These are phyloP conservation scores for Pollimyrus isidori DNA, from an alignment of 2,113 vertebrate genomes.

Conservation along the genomic window DNA sequence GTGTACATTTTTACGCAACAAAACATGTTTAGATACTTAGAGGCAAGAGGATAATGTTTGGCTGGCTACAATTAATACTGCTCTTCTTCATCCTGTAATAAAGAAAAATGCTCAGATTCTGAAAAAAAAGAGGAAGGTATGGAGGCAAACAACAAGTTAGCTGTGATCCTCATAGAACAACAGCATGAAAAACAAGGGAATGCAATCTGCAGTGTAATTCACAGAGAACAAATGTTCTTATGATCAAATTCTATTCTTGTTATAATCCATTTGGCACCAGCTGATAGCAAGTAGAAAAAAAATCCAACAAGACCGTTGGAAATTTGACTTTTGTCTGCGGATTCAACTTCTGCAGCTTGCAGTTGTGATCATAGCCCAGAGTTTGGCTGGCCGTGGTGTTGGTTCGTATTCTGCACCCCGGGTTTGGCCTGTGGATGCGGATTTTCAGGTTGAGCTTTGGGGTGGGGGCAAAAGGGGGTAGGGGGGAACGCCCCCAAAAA, in stretches of 20 bases:
- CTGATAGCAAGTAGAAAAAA: neutral
- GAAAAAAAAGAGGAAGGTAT: neutral
- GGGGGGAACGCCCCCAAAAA: neutral
- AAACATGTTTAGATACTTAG: neutral
- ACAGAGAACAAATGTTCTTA: constrained; percentile 14
- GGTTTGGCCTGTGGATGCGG: neutral
- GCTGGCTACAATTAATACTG: neutral
- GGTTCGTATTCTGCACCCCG: neutral
- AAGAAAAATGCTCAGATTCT: neutral
- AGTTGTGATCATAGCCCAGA: neutral
- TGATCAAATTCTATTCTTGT: constrained; percentile 13
- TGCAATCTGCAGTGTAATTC: constrained; percentile 6
- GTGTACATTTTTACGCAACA: neutral
- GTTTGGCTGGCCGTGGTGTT: neutral
- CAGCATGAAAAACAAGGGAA: neutral
- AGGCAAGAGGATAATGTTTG: neutral
- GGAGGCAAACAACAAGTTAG: neutral
- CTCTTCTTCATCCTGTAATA: neutral
- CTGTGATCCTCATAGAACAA: neutral
- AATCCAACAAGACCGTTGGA: neutral
- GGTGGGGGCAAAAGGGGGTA: neutral
- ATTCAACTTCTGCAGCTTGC: neutral
- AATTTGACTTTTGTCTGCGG: neutral
- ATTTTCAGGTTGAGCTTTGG: neutral
- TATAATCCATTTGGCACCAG: constrained; percentile 4